phyloP scores from a whole-genome alignment of 2,113 vertebrate genomes.

The Falcunculus frontatus region DNA sequence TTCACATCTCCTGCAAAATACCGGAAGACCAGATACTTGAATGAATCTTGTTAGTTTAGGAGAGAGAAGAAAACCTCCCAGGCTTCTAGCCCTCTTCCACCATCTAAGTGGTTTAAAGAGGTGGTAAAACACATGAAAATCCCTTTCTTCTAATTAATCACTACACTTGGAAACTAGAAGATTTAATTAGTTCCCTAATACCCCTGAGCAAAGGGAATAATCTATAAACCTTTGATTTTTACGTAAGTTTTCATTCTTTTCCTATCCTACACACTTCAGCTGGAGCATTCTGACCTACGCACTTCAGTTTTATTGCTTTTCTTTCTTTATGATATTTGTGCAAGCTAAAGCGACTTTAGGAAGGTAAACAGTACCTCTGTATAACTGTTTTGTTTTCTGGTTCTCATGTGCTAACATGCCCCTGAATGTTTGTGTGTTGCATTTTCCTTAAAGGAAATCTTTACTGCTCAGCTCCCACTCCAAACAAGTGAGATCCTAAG shows the following conservation, averaged over 20 bases:
- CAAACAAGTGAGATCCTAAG: background rate
- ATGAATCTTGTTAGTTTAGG: background rate
- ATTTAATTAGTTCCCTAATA: background rate
- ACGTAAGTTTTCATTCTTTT: background rate
- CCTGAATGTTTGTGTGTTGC: background rate
- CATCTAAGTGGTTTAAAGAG: background rate
- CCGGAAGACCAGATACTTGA: background rate
- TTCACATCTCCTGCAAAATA: background rate
- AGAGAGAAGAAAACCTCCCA: background rate
- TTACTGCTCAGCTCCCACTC: background rate
- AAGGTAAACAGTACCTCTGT: background rate
- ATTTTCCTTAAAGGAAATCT: background rate
- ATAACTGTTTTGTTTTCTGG: background rate
- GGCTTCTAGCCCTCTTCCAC: background rate
- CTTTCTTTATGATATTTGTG: background rate
- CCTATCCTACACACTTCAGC: background rate
- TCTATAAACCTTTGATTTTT: background rate
- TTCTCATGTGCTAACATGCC: background rate
- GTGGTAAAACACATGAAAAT: background rate
- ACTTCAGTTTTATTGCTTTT: background rate
- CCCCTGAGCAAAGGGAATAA: background rate
- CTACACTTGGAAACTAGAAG: background rate
- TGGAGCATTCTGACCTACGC: background rate
- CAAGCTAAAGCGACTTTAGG: background rate
- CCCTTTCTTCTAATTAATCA: background rate